A percentile compares a stretch with the other conserved stretches of the same genome.
Evolutionary conservation across 2,797 vertebrate genomes (phyloP).

Genomic region (Siniperca undulata): DNA sequence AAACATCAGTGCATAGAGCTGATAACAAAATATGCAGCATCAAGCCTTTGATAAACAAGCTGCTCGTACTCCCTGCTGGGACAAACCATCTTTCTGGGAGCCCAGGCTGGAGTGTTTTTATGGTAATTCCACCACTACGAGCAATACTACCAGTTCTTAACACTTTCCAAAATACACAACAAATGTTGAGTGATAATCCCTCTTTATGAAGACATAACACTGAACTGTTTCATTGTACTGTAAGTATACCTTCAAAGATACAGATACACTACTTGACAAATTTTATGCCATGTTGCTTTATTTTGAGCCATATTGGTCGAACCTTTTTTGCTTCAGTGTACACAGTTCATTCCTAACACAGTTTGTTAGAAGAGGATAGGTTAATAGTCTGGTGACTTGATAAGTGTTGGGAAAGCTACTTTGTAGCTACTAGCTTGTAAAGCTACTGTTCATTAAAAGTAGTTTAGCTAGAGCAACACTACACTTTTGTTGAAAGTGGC

Average conservation of each 20-base stretch:
- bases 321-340: neutral
- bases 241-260: conserved; percentile 14
- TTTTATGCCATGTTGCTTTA: conserved; percentile 16
- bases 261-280: conserved; percentile 15
- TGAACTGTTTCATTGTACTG: conserved; percentile 23
- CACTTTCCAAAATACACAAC: conserved; percentile 26
- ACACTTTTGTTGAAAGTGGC: neutral
- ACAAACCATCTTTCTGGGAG: conserved; percentile 45
- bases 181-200: conserved; percentile 45
- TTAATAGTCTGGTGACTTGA: neutral
- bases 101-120: conserved; percentile 53
- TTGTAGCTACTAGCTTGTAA: neutral
- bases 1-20: conserved; percentile 62
- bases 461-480: neutral
- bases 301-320: neutral
- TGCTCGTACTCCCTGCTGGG: conserved; percentile 54
- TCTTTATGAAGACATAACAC: conserved; percentile 32
- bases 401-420: neutral
- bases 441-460: neutral
- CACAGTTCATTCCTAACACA: neutral
- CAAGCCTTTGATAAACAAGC: conserved; percentile 74
- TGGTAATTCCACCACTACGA: conserved; percentile 49
- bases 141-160: conserved; percentile 22
- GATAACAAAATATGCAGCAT: conserved; percentile 74
- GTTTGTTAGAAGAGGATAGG: neutral